phyloP scores from a whole-genome alignment of 2,888 invertebrate species.

The Drosophila paranaensis region DNA sequence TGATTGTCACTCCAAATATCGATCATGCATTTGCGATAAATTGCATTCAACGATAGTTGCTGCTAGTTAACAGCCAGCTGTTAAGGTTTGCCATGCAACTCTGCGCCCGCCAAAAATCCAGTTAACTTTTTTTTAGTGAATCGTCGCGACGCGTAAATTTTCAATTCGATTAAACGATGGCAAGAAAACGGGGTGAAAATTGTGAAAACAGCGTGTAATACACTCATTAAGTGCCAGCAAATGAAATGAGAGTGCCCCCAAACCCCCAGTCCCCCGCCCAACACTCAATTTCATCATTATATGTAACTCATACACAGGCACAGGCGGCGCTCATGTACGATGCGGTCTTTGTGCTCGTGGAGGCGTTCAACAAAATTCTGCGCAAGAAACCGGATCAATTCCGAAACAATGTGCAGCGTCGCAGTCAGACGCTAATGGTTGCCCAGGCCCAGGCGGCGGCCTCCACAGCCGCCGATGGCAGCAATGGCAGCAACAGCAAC shows the following conservation, averaged over 20 bases:
- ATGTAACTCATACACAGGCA: constrained; percentile 86
- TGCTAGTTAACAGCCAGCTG: constrained; percentile 1
- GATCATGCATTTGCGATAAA: constrained; percentile 9
- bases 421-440: constrained; percentile 87
- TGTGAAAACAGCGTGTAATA: constrained; percentile 74
- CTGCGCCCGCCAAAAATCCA: constrained; percentile 11
- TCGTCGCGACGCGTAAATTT: not conserved
- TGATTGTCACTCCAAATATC: not conserved
- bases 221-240: constrained; percentile 73
- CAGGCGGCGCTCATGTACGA: constrained; percentile 98
- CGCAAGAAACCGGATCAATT: constrained; percentile 94
- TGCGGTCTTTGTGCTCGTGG: constrained; percentile 95
- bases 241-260: constrained; percentile 20
- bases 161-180: constrained; percentile 12
- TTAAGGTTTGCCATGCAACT: constrained; percentile 2
- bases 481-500: constrained; percentile 53
- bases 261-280: not conserved
- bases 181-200: constrained; percentile 52
- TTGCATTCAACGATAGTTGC: not conserved
- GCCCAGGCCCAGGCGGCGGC: constrained; percentile 70
- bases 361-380: constrained; percentile 94
- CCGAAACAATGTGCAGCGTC: constrained; percentile 89
- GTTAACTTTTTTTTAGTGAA: not conserved
- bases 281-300: not conserved
- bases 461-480: constrained; percentile 77